Base-by-base conservation (phyloP, 2,888 invertebrate species). In the Drepana falcataria region DNA sequence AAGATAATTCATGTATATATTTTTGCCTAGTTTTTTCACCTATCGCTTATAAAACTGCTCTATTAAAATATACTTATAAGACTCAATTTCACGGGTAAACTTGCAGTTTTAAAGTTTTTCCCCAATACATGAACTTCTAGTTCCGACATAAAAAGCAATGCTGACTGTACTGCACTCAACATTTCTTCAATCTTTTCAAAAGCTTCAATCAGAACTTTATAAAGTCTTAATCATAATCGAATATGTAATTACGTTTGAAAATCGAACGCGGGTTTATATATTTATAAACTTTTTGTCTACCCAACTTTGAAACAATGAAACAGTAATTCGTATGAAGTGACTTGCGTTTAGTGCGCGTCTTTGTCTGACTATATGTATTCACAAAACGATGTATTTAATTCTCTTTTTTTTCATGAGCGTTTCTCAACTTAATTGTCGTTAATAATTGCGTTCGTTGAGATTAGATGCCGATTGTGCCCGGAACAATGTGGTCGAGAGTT, bases 291-390 rank as follows among this genome's bases (percentile, higher is more conserved):
- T 87, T 87, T 86, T 86, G 83, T 86, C 69, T 66, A 68, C 71
- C 75, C 71, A 79, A 74, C 69, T 66, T 81, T 87, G 85, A 89
- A 89, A 90, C 88, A 89, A 89, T 84, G 84, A 76, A 65, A 63
- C 73, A 67, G 74, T 89, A 87, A 89, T 90, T 87, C 88, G 89
- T 90, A 84, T 89, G 88, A 83, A 85, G 79, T 91, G 90, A 91
- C 90, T 90, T 88, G 89, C 89, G 75, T 76, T 85, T 83, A 79
- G 73, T 60, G 57, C 67, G 66, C 57, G 6, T 76, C 82, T 81
- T 87, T 87, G 87, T 87, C 74, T 69, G 80, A 77, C 68, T 71
- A 72, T 77, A 75, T 77, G 77, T 79, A 79, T 84, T 85, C 80
- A 83, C 73, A 79, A 83, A 83, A 78, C 75, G 81, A 77, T 72